Base-by-base conservation (phyloP, 2,888 invertebrate genomes). In the Synanthedon tipuliformis region DNA sequence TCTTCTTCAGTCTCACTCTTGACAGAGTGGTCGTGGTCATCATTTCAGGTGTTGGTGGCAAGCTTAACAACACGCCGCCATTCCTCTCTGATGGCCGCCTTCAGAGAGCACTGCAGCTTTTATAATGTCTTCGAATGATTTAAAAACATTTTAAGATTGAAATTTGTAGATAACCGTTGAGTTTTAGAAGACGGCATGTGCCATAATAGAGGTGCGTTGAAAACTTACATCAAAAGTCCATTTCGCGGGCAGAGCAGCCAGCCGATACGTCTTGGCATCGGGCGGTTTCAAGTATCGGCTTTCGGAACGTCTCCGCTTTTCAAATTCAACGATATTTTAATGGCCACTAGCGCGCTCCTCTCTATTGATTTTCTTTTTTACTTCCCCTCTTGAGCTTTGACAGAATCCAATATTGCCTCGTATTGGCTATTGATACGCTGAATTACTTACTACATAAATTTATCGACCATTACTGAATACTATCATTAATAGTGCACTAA, bases 261-360 rank as follows among this genome's bases (percentile, higher is more conserved):
- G 61, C 65, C 75, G 73, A 78, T 77, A 78, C 80, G 78, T 78
- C 78, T 81, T 73, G 70, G 69, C 69, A 62, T 62, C 64, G 63
- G 55, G 61, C 61, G 61, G 61, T 61, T 59, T 62, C 58, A 68
- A 72, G 75, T 71, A 72, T 71, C 65, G 69, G 63, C 66, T 68
- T 66, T 66, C 68, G 60, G 64, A 73, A 67, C 73, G 69, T 73
- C 74, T 73, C 70, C 69, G 69, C 78, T 78, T 83, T 80, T 81
- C 78, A 72, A 81, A 81, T 81, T 82, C 82, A 78, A 84, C 82
- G 79, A 82, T 83, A 80, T 84, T 86, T 85, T 86, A 86, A 86
- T 85, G 81, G 81, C 80, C 78, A 78, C 81, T 83, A 84, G 84
- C 78, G 79, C 65, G 62, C 61, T 23, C 70, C 64, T 65, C 61